Base-by-base conservation (phyloP, 2,113 vertebrate species). In the Dipodomys ordii region DNA sequence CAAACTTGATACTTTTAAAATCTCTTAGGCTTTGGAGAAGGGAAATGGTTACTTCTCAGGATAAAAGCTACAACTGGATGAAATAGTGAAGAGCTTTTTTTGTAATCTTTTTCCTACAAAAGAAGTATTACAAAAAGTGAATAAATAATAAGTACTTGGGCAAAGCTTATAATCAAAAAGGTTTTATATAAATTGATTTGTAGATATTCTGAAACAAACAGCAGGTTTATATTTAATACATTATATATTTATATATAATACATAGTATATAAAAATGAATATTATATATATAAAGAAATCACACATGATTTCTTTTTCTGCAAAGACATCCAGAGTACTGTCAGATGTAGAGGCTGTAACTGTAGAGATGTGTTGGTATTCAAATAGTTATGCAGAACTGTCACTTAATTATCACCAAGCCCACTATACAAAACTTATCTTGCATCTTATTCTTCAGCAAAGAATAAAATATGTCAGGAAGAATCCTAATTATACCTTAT, bases 401-500 rank as follows among this genome's bases (percentile, higher is more conserved):
- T 74, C 90, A 92, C 93, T 95, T 93, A 97, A 97, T 96, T 96
- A 96, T 93, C 72, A 74, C 46, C 81, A 82, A 60, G 32, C 68
- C 69, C 85, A 83, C 94, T 83, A 77, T 16, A 71, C 32, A 82
- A 82, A 68, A 90, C 64, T 69, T 74, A 72, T 9, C 30, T 74
- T 76, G 35, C 86, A 90, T 83, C 83, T 87, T 87, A 95, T 92
- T 95, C 76, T 88, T 30, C 74, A 94, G 65, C 60, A 95, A 96
- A 94, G 74, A 87, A 86, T 87, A 83, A 93, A 92, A 92, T 77
- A 20, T 83, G 84, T 77, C 44, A 60, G 77, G 22, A 83, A 16
- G 35, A 93, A 95, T 96, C 95, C 79, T 93, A 97, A 95, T 95
- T 88, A 95, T 73, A 86, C 67, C 81, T 96, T 95, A 93, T 95